These are phyloP conservation scores for Vanessa atalanta DNA, from an alignment of 1,140 invertebrate genomes.

Conservation along the genomic window DNA sequence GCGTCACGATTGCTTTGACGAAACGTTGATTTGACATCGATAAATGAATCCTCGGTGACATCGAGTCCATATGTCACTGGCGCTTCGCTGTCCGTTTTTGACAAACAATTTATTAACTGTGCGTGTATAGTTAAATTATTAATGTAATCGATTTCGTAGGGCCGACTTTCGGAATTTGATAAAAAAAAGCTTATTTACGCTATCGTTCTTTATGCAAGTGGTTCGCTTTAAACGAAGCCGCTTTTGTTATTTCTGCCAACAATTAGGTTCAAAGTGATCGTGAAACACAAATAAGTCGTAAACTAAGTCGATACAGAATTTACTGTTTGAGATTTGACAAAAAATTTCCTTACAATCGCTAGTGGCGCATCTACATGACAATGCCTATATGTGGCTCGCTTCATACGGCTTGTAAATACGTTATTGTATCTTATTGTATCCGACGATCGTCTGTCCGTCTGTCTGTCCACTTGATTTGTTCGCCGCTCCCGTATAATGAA, in stretches of 20 bases:
- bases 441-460: constrained; percentile 46
- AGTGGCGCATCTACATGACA: constrained; percentile 41
- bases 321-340: constrained; percentile 36
- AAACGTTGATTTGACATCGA: constrained; percentile 41
- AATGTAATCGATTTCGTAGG: not conserved
- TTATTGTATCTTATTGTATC: constrained; percentile 46
- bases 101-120: constrained; percentile 13
- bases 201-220: not conserved
- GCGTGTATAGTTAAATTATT: not conserved
- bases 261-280: constrained; percentile 4
- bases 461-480: constrained; percentile 59
- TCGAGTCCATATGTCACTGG: constrained; percentile 25
- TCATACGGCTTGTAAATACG: constrained; percentile 51
- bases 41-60: constrained; percentile 42
- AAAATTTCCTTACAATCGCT: constrained; percentile 37
- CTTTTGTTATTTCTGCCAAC: constrained; percentile 6
- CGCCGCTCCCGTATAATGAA: constrained; percentile 56
- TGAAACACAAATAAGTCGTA: constrained; percentile 38
- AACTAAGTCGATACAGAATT: constrained; percentile 36
- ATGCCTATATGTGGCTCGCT: constrained; percentile 45
- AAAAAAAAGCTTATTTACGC: not conserved
- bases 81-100: constrained; percentile 18
- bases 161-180: not conserved
- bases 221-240: not conserved
- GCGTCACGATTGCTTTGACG: constrained; percentile 42